Conservation (phyloP, 2,888 invertebrate species). For the Plagiodera versicolora region DNA sequence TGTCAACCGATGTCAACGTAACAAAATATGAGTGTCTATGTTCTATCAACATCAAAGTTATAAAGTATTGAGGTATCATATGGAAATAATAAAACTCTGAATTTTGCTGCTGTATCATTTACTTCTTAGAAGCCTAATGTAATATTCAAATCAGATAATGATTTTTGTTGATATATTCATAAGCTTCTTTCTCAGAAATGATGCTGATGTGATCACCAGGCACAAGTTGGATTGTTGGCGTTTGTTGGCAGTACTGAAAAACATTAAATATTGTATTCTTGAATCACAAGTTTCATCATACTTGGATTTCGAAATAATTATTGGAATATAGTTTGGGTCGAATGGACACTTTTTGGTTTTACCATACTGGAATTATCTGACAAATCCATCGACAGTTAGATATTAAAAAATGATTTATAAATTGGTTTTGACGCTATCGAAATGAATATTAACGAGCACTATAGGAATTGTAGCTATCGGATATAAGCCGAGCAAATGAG, state of each 20-base stretch:
- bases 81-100: neutral
- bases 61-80: too few relatives aligned
- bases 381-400: too few relatives aligned
- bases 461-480: too few relatives aligned
- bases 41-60: too few relatives aligned
- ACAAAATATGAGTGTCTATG: too few relatives aligned
- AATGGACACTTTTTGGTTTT: neutral
- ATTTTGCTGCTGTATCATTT: neutral
- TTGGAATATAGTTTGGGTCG: too few relatives aligned
- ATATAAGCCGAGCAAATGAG: too few relatives aligned
- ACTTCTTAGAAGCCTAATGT: neutral
- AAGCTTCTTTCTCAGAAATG: slow-evolving; percentile 65
- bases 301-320: too few relatives aligned
- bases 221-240: slow-evolving; percentile 59
- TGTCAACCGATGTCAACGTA: too few relatives aligned
- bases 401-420: neutral
- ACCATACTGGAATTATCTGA: too few relatives aligned
- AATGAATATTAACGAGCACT: too few relatives aligned
- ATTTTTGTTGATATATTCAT: slow-evolving; percentile 63
- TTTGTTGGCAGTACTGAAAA: slow-evolving; percentile 62
- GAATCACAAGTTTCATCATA: too few relatives aligned
- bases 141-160: slow-evolving; percentile 26
- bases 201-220: slow-evolving; percentile 76
- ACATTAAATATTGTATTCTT: slow-evolving; percentile 9
- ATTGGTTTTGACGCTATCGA: neutral